phyloP scores from a whole-genome alignment of 2,888 invertebrate species.

The Acanthosepion esculentum region DNA sequence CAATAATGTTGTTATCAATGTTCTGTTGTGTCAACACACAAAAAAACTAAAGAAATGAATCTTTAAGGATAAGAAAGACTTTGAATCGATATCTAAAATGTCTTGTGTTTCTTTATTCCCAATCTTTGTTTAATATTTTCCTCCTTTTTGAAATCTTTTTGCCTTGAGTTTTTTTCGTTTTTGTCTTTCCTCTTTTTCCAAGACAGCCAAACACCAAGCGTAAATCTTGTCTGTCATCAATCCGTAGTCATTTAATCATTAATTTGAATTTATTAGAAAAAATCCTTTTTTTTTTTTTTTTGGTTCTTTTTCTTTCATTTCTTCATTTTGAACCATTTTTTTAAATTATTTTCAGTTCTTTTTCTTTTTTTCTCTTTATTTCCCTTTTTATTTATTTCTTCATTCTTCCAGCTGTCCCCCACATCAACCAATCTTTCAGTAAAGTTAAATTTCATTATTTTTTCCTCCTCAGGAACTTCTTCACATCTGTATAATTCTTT shows the following conservation, averaged over 20 bases:
- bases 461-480: too few relatives aligned
- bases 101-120: not conserved
- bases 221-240: not conserved
- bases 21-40: slow-evolving; percentile 1
- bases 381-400: not conserved
- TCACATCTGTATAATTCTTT: too few relatives aligned
- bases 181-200: not conserved
- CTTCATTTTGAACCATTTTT: not conserved
- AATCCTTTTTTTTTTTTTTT: not conserved
- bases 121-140: not conserved
- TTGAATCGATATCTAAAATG: not conserved
- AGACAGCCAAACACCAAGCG: not conserved
- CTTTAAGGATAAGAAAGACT: slow-evolving; percentile 16
- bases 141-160: not conserved
- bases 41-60: not conserved
- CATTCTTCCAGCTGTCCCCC: too few relatives aligned
- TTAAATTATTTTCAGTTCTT: rapidly evolving
- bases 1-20: slow-evolving; percentile 33
- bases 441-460: too few relatives aligned
- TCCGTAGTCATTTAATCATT: not conserved
- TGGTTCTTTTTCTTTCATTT: not conserved
- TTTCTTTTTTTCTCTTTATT: not conserved
- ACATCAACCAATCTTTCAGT: too few relatives aligned
- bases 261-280: not conserved
- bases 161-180: not conserved